phyloP scores from a whole-genome alignment of 1,140 invertebrate genomes.

The Lethrus apterus region DNA sequence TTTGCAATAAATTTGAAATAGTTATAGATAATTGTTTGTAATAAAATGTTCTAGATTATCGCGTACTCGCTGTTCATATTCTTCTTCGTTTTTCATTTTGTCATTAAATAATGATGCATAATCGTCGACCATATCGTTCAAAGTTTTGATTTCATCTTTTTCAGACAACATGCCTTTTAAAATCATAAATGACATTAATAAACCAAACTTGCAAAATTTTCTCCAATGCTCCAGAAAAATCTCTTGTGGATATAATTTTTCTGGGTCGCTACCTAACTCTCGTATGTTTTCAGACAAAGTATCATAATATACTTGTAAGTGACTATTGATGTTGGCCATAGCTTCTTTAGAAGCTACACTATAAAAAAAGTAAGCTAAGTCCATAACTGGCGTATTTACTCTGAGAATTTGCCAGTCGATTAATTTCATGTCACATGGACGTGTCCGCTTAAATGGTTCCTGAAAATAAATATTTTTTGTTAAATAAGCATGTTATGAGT shows the following conservation, averaged over 20 bases:
- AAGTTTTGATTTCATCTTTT: background rate
- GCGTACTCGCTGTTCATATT: too few species aligned
- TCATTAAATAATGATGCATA: too few species aligned
- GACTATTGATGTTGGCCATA: conserved; percentile 41
- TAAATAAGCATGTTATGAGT: too few species aligned
- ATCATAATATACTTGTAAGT: conserved; percentile 49
- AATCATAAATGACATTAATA: background rate
- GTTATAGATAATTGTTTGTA: too few species aligned
- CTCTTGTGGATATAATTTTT: conserved; percentile 41
- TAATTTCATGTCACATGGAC: conserved; percentile 42
- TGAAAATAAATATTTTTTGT: too few species aligned
- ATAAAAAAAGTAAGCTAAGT: conserved; percentile 49
- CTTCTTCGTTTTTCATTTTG: too few species aligned
- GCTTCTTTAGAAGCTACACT: conserved; percentile 44
- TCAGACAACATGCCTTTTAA: background rate
- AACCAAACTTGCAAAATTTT: conserved; percentile 22
- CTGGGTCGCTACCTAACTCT: conserved; percentile 36
- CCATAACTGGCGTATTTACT: conserved; percentile 48
- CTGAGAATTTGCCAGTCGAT: conserved; percentile 50
- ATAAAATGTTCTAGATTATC: too few species aligned
- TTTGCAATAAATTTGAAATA: too few species aligned
- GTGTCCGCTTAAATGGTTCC: too few species aligned
- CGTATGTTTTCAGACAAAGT: conserved; percentile 37
- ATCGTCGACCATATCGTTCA: background rate
- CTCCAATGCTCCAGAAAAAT: conserved; percentile 41